Evolutionary conservation across 2,113 vertebrate species (phyloP), one percentile per base, ranked within the genome.

Genomic region (Felis chaus): DNA sequence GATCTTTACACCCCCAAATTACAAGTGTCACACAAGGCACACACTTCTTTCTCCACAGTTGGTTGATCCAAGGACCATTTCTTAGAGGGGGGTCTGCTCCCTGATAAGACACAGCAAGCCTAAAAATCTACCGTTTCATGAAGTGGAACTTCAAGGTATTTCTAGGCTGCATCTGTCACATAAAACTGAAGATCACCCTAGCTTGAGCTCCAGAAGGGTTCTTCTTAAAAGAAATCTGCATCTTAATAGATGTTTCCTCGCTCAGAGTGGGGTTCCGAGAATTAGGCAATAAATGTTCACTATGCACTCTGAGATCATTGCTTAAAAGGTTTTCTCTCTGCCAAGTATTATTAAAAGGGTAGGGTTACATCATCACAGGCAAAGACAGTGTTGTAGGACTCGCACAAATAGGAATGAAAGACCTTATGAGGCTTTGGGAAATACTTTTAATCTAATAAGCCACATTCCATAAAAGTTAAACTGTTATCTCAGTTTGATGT

Each of bases 271-370:
- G 95, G 96, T 98, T 98, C 98, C 97, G 97, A 98, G 98, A 98
- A 98, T 97, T 96, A 96, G 94, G 93, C 95, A 98, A 85, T 98
- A 98, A 98, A 98, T 95, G 97, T 97, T 98, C 98, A 89, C 97
- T 97, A 25, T 94, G 93, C 93, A 97, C 96, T 97, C 97, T 97
- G 97, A 98, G 95, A 97, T 97, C 97, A 96, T 65, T 96, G 97
- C 96, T 98, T 98, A 98, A 98, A 98, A 98, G 98, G 96, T 95
- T 98, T 81, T 98, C 94, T 96, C 94, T 93, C 95, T 97, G 98
- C 96, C 97, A 98, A 98, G 95, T 93, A 94, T 97, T 97, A 97
- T 93, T 95, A 97, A 94, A 94, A 71, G 81, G 94, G 95, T 98
- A 94, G 0, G 73, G 94, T 98, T 98, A 98, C 98, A 97, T 33